Evolutionary conservation across 2,888 invertebrate genomes (phyloP).

Genomic region (Xestia c-nigrum): DNA sequence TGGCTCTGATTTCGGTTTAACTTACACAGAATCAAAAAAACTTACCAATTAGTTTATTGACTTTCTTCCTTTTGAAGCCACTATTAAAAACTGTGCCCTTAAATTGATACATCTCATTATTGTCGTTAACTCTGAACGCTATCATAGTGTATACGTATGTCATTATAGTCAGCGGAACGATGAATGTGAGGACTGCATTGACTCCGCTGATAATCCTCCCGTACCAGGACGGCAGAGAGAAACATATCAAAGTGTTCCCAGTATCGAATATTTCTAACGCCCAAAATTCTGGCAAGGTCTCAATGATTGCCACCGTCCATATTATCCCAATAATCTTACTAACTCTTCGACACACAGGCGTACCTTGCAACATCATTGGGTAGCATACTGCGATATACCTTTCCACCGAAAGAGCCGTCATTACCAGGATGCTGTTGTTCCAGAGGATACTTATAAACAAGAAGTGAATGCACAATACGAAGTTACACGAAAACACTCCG

Average conservation of each 20-base stretch:
- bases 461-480: constrained; percentile 61
- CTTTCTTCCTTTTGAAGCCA: constrained; percentile 64
- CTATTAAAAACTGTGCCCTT: constrained; percentile 65
- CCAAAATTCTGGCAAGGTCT: constrained; percentile 65
- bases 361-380: constrained; percentile 62
- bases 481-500: constrained; percentile 58
- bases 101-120: constrained; percentile 53
- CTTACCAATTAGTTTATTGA: constrained; percentile 72
- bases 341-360: constrained; percentile 59
- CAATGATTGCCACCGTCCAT: constrained; percentile 68
- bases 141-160: constrained; percentile 69
- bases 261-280: constrained; percentile 61
- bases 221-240: constrained; percentile 40
- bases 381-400: constrained; percentile 68
- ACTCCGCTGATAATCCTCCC: constrained; percentile 56
- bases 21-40: not conserved
- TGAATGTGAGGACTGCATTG: constrained; percentile 62
- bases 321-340: constrained; percentile 61
- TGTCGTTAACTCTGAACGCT: constrained; percentile 67
- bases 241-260: constrained; percentile 60
- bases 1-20: not conserved
- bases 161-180: constrained; percentile 68
- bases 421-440: constrained; percentile 67
- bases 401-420: constrained; percentile 68
- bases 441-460: constrained; percentile 61